Percentiles rank a stretch among this genome's conserved stretches.
phyloP scores from a whole-genome alignment of 2,113 vertebrate species.

The Trochalopteron elliotii region DNA sequence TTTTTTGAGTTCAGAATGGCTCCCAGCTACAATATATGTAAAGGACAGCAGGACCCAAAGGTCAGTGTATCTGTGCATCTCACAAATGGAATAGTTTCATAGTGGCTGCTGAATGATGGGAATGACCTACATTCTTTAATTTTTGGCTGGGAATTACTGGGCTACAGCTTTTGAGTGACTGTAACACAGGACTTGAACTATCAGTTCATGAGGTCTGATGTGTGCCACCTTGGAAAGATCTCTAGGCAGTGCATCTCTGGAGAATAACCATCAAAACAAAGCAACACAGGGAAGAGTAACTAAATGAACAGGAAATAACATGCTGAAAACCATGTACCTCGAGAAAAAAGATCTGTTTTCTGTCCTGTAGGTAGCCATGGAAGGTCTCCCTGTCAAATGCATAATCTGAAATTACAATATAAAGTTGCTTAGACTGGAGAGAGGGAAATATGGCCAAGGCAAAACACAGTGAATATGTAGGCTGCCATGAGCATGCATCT shows the following conservation, averaged over 20 bases:
- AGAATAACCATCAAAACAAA: background rate
- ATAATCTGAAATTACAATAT: slow-evolving; percentile 71
- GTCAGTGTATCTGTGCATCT: background rate
- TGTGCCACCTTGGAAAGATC: background rate
- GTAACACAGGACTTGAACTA: background rate
- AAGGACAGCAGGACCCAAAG: background rate
- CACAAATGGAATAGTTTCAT: background rate
- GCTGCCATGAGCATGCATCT: background rate
- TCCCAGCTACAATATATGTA: background rate
- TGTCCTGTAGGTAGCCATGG: slow-evolving; percentile 75
- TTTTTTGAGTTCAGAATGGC: background rate
- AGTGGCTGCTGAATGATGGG: background rate
- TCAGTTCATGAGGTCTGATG: background rate
- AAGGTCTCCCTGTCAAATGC: slow-evolving; percentile 73
- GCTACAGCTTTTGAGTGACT: background rate
- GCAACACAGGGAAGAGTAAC: background rate
- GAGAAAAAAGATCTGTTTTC: slow-evolving; percentile 84
- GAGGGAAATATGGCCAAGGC: background rate
- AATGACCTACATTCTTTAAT: background rate
- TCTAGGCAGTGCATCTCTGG: background rate
- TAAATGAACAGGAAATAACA: background rate
- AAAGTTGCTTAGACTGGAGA: background rate
- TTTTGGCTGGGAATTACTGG: background rate
- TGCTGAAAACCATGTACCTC: slow-evolving; percentile 76
- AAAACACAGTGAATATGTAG: background rate